Evolutionary conservation across 2,797 vertebrate species (phyloP), one percentile per base, ranked within the genome.

Genomic region (Spinus olivaceus): DNA sequence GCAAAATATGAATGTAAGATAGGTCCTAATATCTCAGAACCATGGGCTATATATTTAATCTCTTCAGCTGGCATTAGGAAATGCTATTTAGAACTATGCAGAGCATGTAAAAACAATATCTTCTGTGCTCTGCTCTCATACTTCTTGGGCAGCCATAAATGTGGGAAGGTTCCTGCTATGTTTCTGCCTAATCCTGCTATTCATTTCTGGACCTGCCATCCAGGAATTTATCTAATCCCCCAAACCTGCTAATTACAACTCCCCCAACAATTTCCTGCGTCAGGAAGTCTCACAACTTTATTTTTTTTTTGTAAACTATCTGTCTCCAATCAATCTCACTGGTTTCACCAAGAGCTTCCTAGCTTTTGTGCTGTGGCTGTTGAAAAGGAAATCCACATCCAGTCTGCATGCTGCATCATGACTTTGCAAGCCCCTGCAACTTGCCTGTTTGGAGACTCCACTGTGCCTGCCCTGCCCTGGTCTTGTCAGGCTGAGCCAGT

Each of bases 201-300:
- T 79, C 1, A 49, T 54, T 76, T 71, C n/a, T 79, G 32, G 33
- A 56, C 9, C 12, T 49, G 8, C 10, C 23, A 2, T 24, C 25
- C 50, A 49, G 54, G 47, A 76, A 82, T 50, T 69, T 37, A 16
- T 30, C 33, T 72, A 81, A 60, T 33, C 51, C 22, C 30, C 57
- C 37, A 13, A 91, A 71, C 4, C 6, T 50, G 12, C 4, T 66
- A 24, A 39, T 63, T 24, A 19, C 10, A 1, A 35, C 14, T 80
- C 2, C 4, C 19, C 3, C 0, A 0, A 14, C 9, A 57, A n/a
- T 69, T 30, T 69, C 39, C 30, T 25, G 19, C 8, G 9, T 9
- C 39, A 82, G 4, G 10, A 88, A 73, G 21, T 23, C 6, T 2
- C 18, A 56, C 18, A 69, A 6, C 10, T 73, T 81, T 42, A 42